phyloP scores from a whole-genome alignment of 2,797 vertebrate species.

The Steatocranus sp. region DNA sequence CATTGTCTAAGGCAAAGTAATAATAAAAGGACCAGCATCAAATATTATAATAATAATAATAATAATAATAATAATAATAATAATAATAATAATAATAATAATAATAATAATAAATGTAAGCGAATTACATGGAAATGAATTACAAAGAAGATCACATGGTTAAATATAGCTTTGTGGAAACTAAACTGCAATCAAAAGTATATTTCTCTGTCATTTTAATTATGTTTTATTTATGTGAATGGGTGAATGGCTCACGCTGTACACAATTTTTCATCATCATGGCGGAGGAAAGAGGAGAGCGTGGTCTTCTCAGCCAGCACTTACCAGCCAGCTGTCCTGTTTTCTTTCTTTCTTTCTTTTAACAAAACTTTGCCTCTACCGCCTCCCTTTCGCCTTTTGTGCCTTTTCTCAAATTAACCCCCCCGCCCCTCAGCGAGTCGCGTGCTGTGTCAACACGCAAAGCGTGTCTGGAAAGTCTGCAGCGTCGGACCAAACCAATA shows the following conservation, averaged over 20 bases:
- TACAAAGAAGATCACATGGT: neutral
- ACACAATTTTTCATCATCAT: neutral
- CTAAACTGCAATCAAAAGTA: neutral
- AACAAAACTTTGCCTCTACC: constrained; percentile 30
- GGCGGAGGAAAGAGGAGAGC: neutral
- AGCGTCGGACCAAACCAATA: constrained; percentile 40
- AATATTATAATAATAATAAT: neutral
- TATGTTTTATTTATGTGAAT: neutral
- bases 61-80: neutral
- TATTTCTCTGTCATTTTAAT: neutral
- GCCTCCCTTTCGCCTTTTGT: constrained; percentile 40
- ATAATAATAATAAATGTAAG: neutral
- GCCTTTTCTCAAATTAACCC: constrained; percentile 24
- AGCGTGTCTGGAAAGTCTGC: constrained; percentile 51
- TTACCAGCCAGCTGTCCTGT: constrained; percentile 65
- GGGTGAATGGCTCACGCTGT: neutral
- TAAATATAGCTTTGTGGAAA: neutral
- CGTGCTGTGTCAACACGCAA: constrained; percentile 58
- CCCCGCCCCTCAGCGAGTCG: constrained; percentile 32
- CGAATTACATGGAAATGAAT: neutral
- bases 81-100: neutral
- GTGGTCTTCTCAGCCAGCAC: neutral
- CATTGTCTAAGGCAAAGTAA: rapidly evolving
- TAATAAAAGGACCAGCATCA: neutral
- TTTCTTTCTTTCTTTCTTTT: constrained; percentile 4